Percentiles rank a stretch among this genome's conserved stretches.
phyloP scores from a whole-genome alignment of 2,797 vertebrate genomes.

The Peromyscus melanophrys region DNA sequence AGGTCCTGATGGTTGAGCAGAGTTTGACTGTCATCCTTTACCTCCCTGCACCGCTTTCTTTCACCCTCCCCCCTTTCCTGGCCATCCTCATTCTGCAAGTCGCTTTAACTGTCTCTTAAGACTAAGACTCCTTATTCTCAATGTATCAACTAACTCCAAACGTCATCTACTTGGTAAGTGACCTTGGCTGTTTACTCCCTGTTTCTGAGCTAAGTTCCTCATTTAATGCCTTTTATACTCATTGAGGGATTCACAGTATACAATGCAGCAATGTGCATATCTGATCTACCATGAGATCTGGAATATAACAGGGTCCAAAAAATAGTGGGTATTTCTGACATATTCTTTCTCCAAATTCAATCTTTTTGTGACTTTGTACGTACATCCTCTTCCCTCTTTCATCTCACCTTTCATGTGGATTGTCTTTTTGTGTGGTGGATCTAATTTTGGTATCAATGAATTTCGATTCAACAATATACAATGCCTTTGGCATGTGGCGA shows the following conservation, averaged over 20 bases:
- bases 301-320: neutral
- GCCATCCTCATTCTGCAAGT: neutral
- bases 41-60: neutral
- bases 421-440: neutral
- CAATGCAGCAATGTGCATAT: neutral
- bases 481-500: neutral
- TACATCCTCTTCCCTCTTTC: neutral
- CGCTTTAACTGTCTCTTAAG: neutral
- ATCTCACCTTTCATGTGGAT: neutral
- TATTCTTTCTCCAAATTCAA: neutral
- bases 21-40: neutral
- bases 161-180: neutral
- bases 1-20: neutral
- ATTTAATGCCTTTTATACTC: neutral
- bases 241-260: constrained; percentile 26
- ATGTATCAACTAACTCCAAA: neutral
- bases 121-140: neutral
- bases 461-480: neutral
- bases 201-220: neutral
- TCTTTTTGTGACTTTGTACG: neutral
- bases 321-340: neutral
- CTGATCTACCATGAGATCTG: neutral
- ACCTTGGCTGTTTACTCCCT: neutral
- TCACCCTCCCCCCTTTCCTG: neutral
- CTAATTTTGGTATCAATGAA: constrained; percentile 22